Conservation (phyloP, 2,888 invertebrate genomes). For the Sthenelais limicola region DNA sequence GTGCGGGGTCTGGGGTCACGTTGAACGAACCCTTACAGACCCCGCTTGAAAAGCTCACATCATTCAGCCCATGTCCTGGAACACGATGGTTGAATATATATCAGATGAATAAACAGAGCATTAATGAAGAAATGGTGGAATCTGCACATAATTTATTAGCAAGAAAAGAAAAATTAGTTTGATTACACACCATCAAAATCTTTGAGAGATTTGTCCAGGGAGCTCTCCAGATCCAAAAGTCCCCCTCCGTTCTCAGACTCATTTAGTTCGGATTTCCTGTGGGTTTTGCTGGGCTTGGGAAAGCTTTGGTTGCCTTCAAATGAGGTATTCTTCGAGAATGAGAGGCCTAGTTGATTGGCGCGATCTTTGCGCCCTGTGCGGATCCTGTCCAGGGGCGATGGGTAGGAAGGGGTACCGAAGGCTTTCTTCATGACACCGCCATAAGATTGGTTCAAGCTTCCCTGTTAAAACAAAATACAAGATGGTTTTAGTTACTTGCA, state of each 20-base stretch:
- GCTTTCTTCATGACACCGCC: conserved; percentile 33
- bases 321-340: conserved; percentile 62
- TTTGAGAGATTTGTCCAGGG: conserved; percentile 21
- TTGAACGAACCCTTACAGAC: conserved; percentile 57
- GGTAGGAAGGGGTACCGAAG: conserved; percentile 63
- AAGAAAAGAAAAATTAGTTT: too few species aligned
- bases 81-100: too few species aligned
- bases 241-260: not conserved
- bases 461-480: too few species aligned
- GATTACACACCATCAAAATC: conserved; percentile 33
- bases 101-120: too few species aligned
- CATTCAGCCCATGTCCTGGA: conserved; percentile 68
- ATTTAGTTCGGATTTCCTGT: not conserved
- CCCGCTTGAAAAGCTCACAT: conserved; percentile 69
- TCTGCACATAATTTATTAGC: too few species aligned
- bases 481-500: too few species aligned
- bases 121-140: too few species aligned
- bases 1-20: conserved; percentile 45
- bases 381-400: conserved; percentile 68
- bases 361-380: conserved; percentile 61
- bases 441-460: conserved; percentile 38
- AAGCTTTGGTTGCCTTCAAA: conserved; percentile 80
- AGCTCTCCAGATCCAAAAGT: not conserved
- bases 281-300: conserved; percentile 69
- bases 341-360: conserved; percentile 62